Percentiles rank a stretch among this genome's conserved stretches.
Conservation (phyloP, 2,888 invertebrate genomes). For the Tribolium freemani region DNA sequence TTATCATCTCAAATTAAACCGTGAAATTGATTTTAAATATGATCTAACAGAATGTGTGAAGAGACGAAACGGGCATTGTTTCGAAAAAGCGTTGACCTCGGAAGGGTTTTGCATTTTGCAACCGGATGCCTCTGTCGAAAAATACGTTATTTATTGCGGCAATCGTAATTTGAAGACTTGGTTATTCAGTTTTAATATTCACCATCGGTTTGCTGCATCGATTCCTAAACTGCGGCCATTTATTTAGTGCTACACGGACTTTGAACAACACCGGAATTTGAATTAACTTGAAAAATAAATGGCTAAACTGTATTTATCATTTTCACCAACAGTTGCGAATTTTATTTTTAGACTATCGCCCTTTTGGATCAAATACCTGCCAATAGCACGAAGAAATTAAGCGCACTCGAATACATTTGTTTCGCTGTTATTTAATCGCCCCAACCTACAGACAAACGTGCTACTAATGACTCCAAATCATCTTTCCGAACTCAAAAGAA, state of each 20-base stretch:
- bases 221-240: conserved; percentile 31
- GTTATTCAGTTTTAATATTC: conserved; percentile 28
- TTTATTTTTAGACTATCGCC: conserved; percentile 8
- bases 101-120: neutral
- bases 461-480: conserved; percentile 9
- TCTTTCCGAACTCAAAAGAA: neutral
- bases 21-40: conserved; percentile 37
- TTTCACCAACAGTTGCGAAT: conserved; percentile 5
- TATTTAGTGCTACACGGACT: conserved; percentile 26
- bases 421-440: neutral
- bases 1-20: conserved; percentile 38
- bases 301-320: conserved; percentile 7
- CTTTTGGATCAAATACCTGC: conserved; percentile 1
- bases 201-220: conserved; percentile 23
- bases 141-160: neutral
- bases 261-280: conserved; percentile 21
- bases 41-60: conserved; percentile 11
- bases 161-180: conserved; percentile 5
- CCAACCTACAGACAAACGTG: neutral
- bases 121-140: neutral
- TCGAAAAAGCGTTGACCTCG: conserved; percentile 1
- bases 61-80: neutral
- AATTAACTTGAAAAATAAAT: conserved; percentile 13
- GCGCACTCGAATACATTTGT: neutral
- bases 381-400: neutral